These are phyloP conservation scores for Anguilla megastoma DNA, from an alignment of 2,797 vertebrate genomes.

Conservation along the genomic window DNA sequence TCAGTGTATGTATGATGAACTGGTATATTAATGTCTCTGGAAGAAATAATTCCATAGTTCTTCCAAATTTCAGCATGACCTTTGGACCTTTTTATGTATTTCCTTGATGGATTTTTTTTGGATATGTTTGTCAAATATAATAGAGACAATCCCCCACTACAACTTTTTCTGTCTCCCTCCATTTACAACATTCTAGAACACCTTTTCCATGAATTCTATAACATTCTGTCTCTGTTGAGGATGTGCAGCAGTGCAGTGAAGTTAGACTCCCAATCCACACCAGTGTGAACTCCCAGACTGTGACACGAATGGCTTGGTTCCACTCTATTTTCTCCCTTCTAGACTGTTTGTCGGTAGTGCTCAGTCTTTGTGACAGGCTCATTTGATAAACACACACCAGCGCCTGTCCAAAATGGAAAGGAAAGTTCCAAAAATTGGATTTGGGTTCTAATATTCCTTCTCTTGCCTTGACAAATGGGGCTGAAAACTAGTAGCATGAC, in stretches of 20 bases:
- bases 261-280: constrained; percentile 20
- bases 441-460: constrained; percentile 38
- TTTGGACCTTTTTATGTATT: not conserved
- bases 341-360: constrained; percentile 30
- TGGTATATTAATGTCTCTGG: not conserved
- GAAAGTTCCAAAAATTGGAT: constrained; percentile 31
- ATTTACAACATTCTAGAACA: constrained; percentile 19
- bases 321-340: constrained; percentile 27
- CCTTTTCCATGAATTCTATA: not conserved
- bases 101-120: constrained; percentile 24
- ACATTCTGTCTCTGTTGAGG: not conserved
- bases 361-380: constrained; percentile 44
- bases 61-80: not conserved
- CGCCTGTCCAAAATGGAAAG: constrained; percentile 32
- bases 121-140: constrained; percentile 18
- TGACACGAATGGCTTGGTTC: constrained; percentile 34
- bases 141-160: not conserved
- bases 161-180: constrained; percentile 28
- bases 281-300: constrained; percentile 32
- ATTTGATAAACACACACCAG: constrained; percentile 31
- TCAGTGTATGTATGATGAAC: constrained; percentile 16
- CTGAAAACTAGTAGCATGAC: not conserved
- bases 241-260: constrained; percentile 8
- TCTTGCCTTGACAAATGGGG: constrained; percentile 21
- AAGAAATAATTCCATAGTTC: not conserved